These are phyloP conservation scores for Psix sp. DNA, from an alignment of 1,140 invertebrate genomes.

Conservation along the genomic window DNA sequence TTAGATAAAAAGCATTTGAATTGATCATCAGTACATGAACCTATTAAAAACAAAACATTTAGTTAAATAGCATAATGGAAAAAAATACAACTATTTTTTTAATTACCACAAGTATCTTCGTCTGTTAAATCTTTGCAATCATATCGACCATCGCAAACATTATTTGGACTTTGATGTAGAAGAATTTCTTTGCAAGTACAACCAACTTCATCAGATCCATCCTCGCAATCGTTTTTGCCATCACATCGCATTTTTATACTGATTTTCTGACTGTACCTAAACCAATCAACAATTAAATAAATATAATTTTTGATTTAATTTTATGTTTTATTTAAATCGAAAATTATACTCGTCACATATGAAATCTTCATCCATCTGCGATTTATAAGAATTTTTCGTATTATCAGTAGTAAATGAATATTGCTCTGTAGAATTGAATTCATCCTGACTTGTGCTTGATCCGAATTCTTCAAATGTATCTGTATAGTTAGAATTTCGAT, in stretches of 20 bases:
- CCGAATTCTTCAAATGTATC: too few relatives aligned
- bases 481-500: too few relatives aligned
- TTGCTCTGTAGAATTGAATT: not conserved
- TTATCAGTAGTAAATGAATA: too few relatives aligned
- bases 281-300: conserved; percentile 22
- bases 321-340: too few relatives aligned
- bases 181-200: conserved; percentile 87
- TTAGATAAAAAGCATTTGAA: conserved; percentile 79
- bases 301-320: not conserved
- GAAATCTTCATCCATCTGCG: too few relatives aligned
- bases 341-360: too few relatives aligned
- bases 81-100: not conserved
- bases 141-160: conserved; percentile 86
- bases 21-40: conserved; percentile 76
- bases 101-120: conserved; percentile 85
- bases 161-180: conserved; percentile 71
- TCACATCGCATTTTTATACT: conserved; percentile 81
- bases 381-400: too few relatives aligned
- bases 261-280: conserved; percentile 82
- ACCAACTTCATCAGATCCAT: conserved; percentile 86
- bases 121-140: conserved; percentile 86
- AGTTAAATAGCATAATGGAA: too few relatives aligned
- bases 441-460: not conserved
- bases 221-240: conserved; percentile 85
- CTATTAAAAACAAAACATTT: too few relatives aligned